Percentiles rank a stretch among this genome's conserved stretches.
phyloP scores from a whole-genome alignment of 1,140 invertebrate species.

The Zeugodacus cucurbitae region DNA sequence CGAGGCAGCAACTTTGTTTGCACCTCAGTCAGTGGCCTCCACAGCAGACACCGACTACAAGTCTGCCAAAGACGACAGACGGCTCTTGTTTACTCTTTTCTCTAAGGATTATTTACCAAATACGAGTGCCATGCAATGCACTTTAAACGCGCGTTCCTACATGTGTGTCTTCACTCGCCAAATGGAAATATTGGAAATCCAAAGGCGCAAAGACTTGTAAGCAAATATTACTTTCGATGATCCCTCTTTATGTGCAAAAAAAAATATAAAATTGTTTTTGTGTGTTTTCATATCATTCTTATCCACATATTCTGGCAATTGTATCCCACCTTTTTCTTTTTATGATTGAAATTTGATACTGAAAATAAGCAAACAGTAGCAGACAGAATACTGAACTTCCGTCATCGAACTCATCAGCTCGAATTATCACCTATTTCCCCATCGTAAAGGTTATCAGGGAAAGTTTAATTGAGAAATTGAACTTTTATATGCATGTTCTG shows the following conservation, averaged over 20 bases:
- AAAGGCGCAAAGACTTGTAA: background rate
- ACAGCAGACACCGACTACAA: background rate
- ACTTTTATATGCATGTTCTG: too few relatives aligned
- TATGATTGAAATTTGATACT: conserved; percentile 13
- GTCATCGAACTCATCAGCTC: background rate
- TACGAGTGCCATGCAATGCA: background rate
- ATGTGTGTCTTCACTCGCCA: too few relatives aligned
- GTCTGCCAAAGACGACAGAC: background rate
- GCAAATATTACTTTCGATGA: background rate
- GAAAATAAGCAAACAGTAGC: background rate
- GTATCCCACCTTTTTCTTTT: background rate
- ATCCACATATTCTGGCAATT: background rate
- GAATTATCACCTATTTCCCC: background rate
- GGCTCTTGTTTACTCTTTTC: background rate
- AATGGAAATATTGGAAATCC: background rate
- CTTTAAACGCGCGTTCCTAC: too few relatives aligned
- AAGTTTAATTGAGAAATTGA: background rate
- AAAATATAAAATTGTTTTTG: background rate
- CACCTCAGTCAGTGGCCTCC: conserved; percentile 15
- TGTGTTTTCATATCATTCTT: too few relatives aligned
- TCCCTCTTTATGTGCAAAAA: background rate
- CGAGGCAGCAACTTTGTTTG: background rate
- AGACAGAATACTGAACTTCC: background rate
- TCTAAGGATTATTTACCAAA: background rate
- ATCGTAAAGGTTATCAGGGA: background rate